A percentile compares a stretch with the other conserved stretches of the same genome.
These are phyloP conservation scores for Aphaenogaster rudis DNA, from an alignment of 1,140 invertebrate species.

Conservation along the genomic window DNA sequence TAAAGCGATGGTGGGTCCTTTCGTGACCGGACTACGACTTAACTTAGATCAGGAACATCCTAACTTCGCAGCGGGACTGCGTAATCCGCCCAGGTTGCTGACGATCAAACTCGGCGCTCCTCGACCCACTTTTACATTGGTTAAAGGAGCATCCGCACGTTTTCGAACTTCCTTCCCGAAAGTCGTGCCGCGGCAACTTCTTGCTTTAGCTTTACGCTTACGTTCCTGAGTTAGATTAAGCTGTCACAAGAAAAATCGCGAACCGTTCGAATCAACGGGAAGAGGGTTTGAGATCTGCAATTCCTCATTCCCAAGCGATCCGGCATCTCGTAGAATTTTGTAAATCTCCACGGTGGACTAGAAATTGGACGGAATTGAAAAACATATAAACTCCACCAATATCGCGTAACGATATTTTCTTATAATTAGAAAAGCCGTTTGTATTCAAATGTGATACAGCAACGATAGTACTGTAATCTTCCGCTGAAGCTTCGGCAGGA, in stretches of 20 bases:
- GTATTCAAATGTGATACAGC: neutral
- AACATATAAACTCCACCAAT: neutral
- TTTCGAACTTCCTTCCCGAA: slow-evolving; percentile 56
- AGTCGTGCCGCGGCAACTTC: slow-evolving; percentile 34
- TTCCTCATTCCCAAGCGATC: neutral
- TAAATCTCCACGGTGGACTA: neutral
- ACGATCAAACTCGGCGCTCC: slow-evolving; percentile 47
- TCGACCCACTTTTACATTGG: slow-evolving; percentile 57
- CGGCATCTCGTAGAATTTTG: slow-evolving; percentile 10
- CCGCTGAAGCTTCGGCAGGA: neutral
- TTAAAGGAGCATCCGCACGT: slow-evolving; percentile 46
- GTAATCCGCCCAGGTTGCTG: slow-evolving; percentile 54
- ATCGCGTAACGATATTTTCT: neutral
- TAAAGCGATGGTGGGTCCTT: slow-evolving; percentile 45
- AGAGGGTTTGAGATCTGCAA: slow-evolving; percentile 11
- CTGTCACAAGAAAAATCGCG: slow-evolving; percentile 45
- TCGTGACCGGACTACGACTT: slow-evolving; percentile 56
- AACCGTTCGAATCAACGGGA: slow-evolving; percentile 32
- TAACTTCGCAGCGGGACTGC: slow-evolving; percentile 49
- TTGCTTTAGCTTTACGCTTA: slow-evolving; percentile 51
- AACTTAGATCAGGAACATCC: slow-evolving; percentile 48
- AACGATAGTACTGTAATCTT: slow-evolving; percentile 1
- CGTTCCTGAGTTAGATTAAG: slow-evolving; percentile 34
- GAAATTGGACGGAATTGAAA: slow-evolving; percentile 15
- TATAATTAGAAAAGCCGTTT: neutral